These are phyloP conservation scores for Antechinus stuartii DNA, from an alignment of 2,113 vertebrate species.

Conservation along the genomic window DNA sequence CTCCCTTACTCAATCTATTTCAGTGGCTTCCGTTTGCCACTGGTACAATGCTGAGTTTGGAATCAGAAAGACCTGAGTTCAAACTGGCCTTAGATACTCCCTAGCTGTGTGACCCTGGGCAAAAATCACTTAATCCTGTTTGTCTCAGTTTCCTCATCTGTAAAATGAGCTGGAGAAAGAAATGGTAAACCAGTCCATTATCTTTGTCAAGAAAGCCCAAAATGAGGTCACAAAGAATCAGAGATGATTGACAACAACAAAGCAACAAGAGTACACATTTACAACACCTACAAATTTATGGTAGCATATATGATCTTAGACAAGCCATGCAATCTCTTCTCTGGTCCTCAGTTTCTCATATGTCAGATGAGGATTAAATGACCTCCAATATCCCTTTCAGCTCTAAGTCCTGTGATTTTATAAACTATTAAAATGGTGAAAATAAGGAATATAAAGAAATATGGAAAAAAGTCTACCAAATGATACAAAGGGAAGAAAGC, in stretches of 20 bases:
- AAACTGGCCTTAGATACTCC: not conserved
- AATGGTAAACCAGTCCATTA: not conserved
- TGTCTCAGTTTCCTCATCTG: too few relatives aligned
- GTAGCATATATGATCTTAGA: not conserved
- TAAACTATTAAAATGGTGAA: not conserved
- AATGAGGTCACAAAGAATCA: not conserved
- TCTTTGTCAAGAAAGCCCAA: not conserved
- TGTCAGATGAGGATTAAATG: too few relatives aligned
- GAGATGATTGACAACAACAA: not conserved
- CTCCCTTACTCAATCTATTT: not conserved
- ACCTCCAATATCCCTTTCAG: not conserved
- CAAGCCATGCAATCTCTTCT: not conserved
- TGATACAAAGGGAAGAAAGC: not conserved
- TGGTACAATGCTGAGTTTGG: not conserved
- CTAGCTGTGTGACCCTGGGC: not conserved
- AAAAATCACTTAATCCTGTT: too few relatives aligned
- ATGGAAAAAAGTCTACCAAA: not conserved
- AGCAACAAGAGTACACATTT: not conserved
- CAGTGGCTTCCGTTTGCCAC: not conserved
- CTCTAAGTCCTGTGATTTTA: not conserved
- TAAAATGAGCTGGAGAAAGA: too few relatives aligned
- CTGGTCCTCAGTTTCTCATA: not conserved
- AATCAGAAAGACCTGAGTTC: not conserved
- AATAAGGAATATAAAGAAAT: not conserved
- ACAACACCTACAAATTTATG: not conserved